Evolutionary conservation across 2,888 invertebrate species (phyloP).

Genomic region (Cecidostiba fungosa): DNA sequence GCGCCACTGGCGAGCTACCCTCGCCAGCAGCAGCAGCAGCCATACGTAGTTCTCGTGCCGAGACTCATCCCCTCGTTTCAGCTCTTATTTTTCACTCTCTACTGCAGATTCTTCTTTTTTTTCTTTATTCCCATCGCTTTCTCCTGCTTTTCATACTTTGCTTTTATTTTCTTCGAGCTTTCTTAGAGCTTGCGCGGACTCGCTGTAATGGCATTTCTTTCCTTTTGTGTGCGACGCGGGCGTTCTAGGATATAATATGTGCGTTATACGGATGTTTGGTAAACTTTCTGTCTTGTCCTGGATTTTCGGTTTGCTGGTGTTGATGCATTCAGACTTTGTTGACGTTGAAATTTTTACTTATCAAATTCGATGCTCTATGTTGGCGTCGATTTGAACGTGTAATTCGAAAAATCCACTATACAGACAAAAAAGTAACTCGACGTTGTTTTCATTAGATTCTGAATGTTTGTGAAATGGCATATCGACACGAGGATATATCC

Average conservation of each 20-base stretch:
- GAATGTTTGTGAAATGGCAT: background rate
- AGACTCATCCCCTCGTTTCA: background rate
- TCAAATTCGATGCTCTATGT: background rate
- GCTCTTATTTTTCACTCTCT: background rate
- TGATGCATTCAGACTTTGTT: background rate
- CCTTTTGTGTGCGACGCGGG: background rate
- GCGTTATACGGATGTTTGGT: background rate
- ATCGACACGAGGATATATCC: background rate
- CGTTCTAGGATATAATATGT: no score
- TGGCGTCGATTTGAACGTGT: no score
- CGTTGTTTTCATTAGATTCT: background rate
- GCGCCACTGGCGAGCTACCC: slow-evolving; percentile 72
- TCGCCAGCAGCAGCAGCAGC: background rate
- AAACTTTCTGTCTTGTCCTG: background rate
- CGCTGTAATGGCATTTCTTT: background rate
- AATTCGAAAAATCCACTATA: background rate
- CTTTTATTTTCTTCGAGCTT: slow-evolving; percentile 37
- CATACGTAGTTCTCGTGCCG: background rate
- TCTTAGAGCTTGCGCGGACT: background rate
- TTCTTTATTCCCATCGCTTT: slow-evolving; percentile 11
- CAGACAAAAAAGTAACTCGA: background rate
- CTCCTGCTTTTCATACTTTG: background rate
- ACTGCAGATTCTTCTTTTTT: background rate
- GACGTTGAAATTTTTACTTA: background rate
- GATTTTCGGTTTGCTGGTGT: no score